Evolutionary conservation across 2,797 vertebrate species (phyloP).

Genomic region (Enteromius radiatus): DNA sequence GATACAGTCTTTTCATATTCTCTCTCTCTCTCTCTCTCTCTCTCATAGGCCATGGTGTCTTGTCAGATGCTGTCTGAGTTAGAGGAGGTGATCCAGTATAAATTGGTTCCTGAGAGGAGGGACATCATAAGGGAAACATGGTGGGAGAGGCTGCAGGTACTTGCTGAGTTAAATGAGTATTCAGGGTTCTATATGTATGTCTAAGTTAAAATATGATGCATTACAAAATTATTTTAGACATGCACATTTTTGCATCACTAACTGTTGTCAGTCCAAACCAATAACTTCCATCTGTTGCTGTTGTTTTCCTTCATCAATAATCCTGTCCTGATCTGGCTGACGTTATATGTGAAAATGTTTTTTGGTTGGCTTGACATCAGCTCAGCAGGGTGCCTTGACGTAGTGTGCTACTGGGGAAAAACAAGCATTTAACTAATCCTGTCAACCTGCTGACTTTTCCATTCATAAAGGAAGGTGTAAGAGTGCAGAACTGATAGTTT

Average conservation of each 20-base stretch:
- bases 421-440: conserved; percentile 9
- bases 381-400: conserved; percentile 4
- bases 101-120: conserved; percentile 95
- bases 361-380: conserved; percentile 12
- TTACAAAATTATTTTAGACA: not conserved
- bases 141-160: conserved; percentile 98
- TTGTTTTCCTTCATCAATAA: not conserved
- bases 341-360: not conserved
- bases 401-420: no score
- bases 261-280: not conserved
- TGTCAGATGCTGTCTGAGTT: conserved; percentile 99
- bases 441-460: conserved; percentile 55
- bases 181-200: not conserved
- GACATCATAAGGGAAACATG: conserved; percentile 98
- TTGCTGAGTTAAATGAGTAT: not conserved
- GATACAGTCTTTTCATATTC: not conserved
- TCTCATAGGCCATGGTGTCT: conserved; percentile 94
- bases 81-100: conserved; percentile 99
- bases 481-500: conserved; percentile 15
- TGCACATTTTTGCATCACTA: not conserved
- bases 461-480: conserved; percentile 58
- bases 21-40: not conserved
- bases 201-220: not conserved
- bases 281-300: not conserved
- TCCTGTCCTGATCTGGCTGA: not conserved